These are phyloP conservation scores for Podiceps cristatus DNA, from an alignment of 2,113 vertebrate genomes.

Conservation along the genomic window DNA sequence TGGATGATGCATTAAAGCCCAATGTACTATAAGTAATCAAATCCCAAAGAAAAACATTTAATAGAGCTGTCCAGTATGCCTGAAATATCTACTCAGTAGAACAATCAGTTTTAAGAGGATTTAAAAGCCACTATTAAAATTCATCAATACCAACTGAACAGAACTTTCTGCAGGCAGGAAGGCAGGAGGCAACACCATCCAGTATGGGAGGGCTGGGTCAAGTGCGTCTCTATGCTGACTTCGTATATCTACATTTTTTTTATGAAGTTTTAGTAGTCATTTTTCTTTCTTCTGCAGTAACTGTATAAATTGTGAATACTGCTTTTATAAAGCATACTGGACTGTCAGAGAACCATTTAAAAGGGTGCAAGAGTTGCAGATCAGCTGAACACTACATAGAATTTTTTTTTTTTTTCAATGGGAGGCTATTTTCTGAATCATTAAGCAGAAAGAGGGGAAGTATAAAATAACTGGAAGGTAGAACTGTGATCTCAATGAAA, in stretches of 20 bases:
- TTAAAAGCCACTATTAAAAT: background rate
- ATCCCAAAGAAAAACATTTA: slow-evolving; percentile 35
- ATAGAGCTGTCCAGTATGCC: background rate
- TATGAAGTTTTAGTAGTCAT: background rate
- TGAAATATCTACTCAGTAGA: background rate
- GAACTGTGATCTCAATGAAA: background rate
- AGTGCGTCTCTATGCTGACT: background rate
- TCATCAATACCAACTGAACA: background rate
- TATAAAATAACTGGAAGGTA: background rate
- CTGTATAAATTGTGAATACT: background rate
- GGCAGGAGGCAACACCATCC: rapidly evolving
- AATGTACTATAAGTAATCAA: slow-evolving; percentile 17
- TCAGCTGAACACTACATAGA: background rate
- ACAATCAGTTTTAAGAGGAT: slow-evolving; percentile 28
- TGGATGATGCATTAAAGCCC: slow-evolving; percentile 30
- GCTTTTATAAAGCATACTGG: background rate
- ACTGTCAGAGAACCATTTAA: background rate
- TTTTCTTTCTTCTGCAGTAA: background rate
- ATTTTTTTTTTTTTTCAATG: background rate
- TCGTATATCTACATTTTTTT: background rate
- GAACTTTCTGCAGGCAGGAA: background rate
- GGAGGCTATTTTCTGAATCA: background rate
- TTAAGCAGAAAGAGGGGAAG: background rate
- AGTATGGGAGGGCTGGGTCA: background rate
- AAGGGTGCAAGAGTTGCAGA: background rate